Conservation (phyloP, 2,797 vertebrate species). For the Betta splendens region DNA sequence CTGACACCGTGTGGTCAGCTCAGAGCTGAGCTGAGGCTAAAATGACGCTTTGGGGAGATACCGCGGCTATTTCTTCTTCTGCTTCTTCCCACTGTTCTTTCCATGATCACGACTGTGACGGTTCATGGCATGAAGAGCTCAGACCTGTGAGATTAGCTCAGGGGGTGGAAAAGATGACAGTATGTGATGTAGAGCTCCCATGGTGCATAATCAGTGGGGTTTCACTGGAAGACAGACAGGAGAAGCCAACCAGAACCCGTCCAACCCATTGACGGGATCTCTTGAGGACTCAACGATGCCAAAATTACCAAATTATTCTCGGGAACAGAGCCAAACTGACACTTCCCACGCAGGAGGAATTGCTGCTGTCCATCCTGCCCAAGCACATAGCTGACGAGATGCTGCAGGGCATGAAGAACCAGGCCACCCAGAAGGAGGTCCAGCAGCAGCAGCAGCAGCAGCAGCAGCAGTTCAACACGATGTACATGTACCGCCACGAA, state of each 20-base stretch:
- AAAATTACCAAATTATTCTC: neutral
- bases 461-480: conserved; percentile 95
- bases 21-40: neutral
- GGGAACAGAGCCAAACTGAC: too few relatives aligned
- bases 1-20: conserved; percentile 8
- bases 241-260: conserved; percentile 48
- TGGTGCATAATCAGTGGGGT: conserved; percentile 35
- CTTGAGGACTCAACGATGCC: conserved; percentile 30
- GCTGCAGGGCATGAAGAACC: conserved; percentile 96
- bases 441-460: conserved; percentile 90
- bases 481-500: conserved; percentile 99
- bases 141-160: conserved; percentile 23
- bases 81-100: neutral
- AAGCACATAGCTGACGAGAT: conserved; percentile 98
- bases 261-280: conserved; percentile 46
- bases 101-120: conserved; percentile 4
- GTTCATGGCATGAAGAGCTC: conserved; percentile 36
- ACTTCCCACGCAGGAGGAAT: conserved; percentile 82
- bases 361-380: conserved; percentile 95
- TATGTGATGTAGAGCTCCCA: conserved; percentile 47
- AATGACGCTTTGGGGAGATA: neutral
- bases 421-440: conserved; percentile 88
- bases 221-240: conserved; percentile 34
- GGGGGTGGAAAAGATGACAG: neutral
- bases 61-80: too few relatives aligned